Percentiles rank a stretch among this genome's conserved stretches.
phyloP scores from a whole-genome alignment of 1,140 invertebrate genomes.

The Drosophila nigromelanica region DNA sequence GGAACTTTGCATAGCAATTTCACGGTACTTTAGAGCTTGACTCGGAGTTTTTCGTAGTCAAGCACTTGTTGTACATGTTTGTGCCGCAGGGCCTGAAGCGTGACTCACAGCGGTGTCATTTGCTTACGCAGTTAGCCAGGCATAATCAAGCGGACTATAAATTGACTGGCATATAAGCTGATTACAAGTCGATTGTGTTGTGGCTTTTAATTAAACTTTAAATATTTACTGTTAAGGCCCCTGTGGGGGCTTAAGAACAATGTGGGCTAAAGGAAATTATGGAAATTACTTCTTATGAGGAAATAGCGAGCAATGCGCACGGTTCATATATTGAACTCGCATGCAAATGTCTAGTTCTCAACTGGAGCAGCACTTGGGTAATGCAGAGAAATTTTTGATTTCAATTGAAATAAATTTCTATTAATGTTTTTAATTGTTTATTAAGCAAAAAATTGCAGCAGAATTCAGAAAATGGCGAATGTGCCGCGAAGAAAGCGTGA shows the following conservation, averaged over 20 bases:
- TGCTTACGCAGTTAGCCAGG: slow-evolving; percentile 44
- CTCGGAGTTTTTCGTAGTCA: slow-evolving; percentile 1
- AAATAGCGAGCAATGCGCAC: background rate
- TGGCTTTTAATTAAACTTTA: slow-evolving; percentile 33
- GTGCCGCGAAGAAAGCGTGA: slow-evolving; percentile 43
- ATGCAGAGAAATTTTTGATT: slow-evolving; percentile 76
- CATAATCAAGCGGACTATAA: slow-evolving; percentile 70
- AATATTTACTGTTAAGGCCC: slow-evolving; percentile 2
- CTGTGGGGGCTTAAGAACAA: slow-evolving; percentile 1
- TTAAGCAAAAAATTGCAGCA: slow-evolving; percentile 63
- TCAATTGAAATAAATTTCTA: slow-evolving; percentile 82
- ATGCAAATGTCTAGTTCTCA: slow-evolving; percentile 17
- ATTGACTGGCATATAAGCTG: slow-evolving; percentile 70
- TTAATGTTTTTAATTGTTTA: slow-evolving; percentile 82
- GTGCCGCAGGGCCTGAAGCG: background rate
- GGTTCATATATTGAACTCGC: slow-evolving; percentile 26
- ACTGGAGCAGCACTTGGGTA: slow-evolving; percentile 27
- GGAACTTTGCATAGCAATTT: slow-evolving; percentile 15
- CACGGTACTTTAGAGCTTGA: background rate
- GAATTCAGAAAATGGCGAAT: slow-evolving; percentile 36
- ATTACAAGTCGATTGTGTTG: slow-evolving; percentile 63
- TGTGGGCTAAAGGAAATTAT: slow-evolving; percentile 2
- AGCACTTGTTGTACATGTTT: background rate
- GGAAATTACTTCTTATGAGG: background rate
- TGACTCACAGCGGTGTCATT: slow-evolving; percentile 50